Evolutionary conservation across 2,888 invertebrate species (phyloP).

Genomic region (Stomorhina lunata): DNA sequence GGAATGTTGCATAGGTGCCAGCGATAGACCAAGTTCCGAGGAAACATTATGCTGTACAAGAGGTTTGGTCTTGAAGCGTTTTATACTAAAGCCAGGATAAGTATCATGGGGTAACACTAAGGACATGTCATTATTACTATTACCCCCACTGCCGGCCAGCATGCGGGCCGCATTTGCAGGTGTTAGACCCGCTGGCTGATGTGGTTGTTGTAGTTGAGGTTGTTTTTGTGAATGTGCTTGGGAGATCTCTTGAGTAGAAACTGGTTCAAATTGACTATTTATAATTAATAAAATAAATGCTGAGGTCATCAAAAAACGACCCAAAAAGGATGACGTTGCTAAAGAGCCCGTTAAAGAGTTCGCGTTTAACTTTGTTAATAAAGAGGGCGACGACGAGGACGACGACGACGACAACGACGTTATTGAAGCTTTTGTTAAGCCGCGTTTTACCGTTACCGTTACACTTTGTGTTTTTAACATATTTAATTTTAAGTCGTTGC

Average conservation of each 20-base stretch:
- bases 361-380: background rate
- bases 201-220: conserved; percentile 13
- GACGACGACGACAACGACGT: background rate
- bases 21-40: conserved; percentile 42
- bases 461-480: conserved; percentile 29
- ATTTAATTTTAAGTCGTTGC: conserved; percentile 29
- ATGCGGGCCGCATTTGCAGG: conserved; percentile 75
- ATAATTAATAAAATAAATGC: conserved; percentile 62
- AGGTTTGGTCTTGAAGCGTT: conserved; percentile 84
- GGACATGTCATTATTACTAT: conserved; percentile 76
- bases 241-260: conserved; percentile 62
- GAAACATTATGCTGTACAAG: conserved; percentile 59
- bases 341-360: conserved; percentile 13
- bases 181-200: conserved; percentile 69
- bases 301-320: conserved; percentile 46
- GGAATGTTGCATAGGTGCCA: background rate
- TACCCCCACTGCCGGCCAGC: conserved; percentile 71
- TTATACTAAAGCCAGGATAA: conserved; percentile 93
- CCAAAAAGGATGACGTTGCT: conserved; percentile 25
- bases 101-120: conserved; percentile 92
- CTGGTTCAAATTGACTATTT: conserved; percentile 64
- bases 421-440: background rate
- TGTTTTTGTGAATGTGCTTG: conserved; percentile 30
- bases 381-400: conserved; percentile 17
- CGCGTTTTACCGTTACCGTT: conserved; percentile 40